Evolutionary conservation across 1,140 invertebrate species (phyloP), one percentile per base, ranked within the genome.

Genomic region (Drosophila burlai): DNA sequence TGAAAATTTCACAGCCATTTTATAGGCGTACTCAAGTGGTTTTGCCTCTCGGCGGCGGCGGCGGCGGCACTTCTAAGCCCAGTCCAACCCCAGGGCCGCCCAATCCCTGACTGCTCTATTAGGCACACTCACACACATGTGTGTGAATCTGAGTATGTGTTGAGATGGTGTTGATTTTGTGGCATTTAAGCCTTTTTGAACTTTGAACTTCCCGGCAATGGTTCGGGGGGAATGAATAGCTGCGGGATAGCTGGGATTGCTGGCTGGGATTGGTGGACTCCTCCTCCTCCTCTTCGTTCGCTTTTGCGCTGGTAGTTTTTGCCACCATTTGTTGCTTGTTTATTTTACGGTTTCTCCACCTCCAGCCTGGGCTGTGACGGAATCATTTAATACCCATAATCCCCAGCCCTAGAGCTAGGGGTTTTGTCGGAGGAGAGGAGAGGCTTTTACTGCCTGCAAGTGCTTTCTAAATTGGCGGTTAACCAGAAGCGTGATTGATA

Each of bases 151-250:
- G 34, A 57, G n/a, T 45, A 31, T 45, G 52, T 50, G 57, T 64
- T 40, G 66, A 46, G 62, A 18, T 72, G 45, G 77, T 87, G 83
- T 86, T 85, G 83, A 86, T 86, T 86, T 83, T 87, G 84, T 78
- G 84, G 84, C 84, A 84, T 89, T 89, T 90, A 65, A 85, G 85
- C 86, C 81, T 85, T 90, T 90, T 81, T 89, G 84, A 83, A 83
- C 83, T 87, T 83, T 83, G 76, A 87, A 87, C 83, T 87, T 77
- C 38, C 16, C 50, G 45, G 61, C 13, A 18, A 34, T 31, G n/a
- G 49, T 34, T 7, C 5, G 8, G n/a, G 43, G 18, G 21, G 21
- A 43, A 36, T 15, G 10, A n/a, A 50, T 50, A 31, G 45, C 46
- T 59, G 54, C 16, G 65, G 66, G 46, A 50, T 68, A 68, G 46